phyloP scores from a whole-genome alignment of 2,113 vertebrate genomes.

The Atherinomorus stipes region DNA sequence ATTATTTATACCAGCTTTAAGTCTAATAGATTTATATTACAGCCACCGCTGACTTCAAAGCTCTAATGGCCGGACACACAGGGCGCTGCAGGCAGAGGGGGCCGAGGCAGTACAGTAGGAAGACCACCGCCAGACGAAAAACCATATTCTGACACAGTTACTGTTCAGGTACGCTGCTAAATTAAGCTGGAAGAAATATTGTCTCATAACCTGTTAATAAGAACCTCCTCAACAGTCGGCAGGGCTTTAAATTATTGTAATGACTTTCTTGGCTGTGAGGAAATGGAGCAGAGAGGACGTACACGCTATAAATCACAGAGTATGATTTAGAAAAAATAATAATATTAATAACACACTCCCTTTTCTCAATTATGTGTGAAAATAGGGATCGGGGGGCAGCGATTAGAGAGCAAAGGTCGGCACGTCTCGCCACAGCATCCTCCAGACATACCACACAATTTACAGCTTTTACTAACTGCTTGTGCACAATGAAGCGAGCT shows the following conservation, averaged over 20 bases:
- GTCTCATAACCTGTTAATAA: conserved; percentile 5
- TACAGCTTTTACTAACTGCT: conserved; percentile 44
- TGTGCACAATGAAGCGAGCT: conserved; percentile 50
- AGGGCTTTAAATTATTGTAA: conserved; percentile 1
- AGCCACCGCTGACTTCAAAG: conserved; percentile 83
- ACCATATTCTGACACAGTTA: conserved; percentile 7
- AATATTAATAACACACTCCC: neutral
- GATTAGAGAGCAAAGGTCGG: conserved; percentile 52
- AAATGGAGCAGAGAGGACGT: conserved; percentile 2
- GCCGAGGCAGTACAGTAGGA: conserved; percentile 56
- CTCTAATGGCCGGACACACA: conserved; percentile 76
- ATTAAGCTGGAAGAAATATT: conserved; percentile 23
- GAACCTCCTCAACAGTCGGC: neutral
- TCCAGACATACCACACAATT: conserved; percentile 39
- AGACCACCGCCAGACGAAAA: conserved; percentile 49
- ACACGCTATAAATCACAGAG: conserved; percentile 10
- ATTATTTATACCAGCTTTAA: conserved; percentile 86
- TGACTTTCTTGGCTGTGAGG: neutral
- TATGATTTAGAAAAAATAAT: neutral
- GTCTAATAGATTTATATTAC: conserved; percentile 86
- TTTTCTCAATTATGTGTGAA: conserved; percentile 12
- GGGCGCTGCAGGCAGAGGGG: conserved; percentile 69
- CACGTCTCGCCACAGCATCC: conserved; percentile 51
- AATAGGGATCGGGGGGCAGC: conserved; percentile 35
- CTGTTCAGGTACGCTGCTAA: conserved; percentile 36